Evolutionary conservation across 1,140 invertebrate species (phyloP).

Genomic region (Calephelis nemesis): DNA sequence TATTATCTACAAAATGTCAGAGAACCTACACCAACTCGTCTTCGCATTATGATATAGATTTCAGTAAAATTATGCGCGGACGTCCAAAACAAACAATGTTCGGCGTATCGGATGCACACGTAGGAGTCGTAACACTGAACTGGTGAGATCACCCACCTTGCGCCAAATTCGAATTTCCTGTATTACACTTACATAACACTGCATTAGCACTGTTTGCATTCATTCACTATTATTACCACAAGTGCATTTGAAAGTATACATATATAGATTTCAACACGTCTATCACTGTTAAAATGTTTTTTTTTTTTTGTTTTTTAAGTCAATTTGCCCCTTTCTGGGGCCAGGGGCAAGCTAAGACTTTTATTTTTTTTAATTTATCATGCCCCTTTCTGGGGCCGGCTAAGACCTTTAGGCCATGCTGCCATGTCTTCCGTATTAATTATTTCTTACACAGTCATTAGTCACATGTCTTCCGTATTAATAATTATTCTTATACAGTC

Average conservation of each 20-base stretch:
- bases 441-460: too few relatives aligned
- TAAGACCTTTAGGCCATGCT: too few relatives aligned
- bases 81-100: constrained; percentile 41
- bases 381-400: too few relatives aligned
- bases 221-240: background rate
- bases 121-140: constrained; percentile 39
- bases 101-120: constrained; percentile 38
- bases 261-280: background rate
- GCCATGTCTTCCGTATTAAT: too few relatives aligned
- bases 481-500: too few relatives aligned
- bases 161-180: constrained; percentile 43
- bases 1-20: background rate
- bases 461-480: too few relatives aligned
- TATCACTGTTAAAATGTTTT: too few relatives aligned
- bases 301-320: too few relatives aligned
- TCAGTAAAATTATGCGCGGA: constrained; percentile 19
- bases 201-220: constrained; percentile 3
- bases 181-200: constrained; percentile 27
- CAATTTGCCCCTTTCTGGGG: too few relatives aligned
- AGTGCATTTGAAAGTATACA: too few relatives aligned
- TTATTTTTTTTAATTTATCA: too few relatives aligned
- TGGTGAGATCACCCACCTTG: constrained; percentile 51
- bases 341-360: too few relatives aligned
- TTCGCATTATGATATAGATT: background rate
- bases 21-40: background rate